These are phyloP conservation scores for Neoniphon sammara DNA, from an alignment of 2,797 vertebrate species.

Conservation along the genomic window DNA sequence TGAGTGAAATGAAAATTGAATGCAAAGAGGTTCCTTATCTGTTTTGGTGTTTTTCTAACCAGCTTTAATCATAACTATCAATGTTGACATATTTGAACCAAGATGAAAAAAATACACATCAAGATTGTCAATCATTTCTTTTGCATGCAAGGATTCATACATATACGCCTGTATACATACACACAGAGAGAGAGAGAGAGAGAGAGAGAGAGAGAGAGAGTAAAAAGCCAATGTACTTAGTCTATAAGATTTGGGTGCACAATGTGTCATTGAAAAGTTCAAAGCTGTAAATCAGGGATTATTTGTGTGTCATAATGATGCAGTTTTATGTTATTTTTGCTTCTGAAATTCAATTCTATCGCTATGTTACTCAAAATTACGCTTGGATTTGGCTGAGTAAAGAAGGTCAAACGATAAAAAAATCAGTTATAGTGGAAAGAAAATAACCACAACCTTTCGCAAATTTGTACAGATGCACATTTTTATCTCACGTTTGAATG, in stretches of 20 bases:
- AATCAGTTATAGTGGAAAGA: conserved; percentile 8
- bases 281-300: neutral
- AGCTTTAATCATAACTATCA: neutral
- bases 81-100: conserved; percentile 8
- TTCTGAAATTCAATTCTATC: neutral
- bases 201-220: neutral
- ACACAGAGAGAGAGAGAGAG: neutral
- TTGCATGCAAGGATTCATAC: neutral
- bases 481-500: conserved; percentile 18
- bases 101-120: conserved; percentile 12
- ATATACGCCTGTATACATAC: neutral
- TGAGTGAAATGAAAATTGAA: neutral
- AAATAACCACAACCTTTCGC: neutral
- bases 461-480: conserved; percentile 18
- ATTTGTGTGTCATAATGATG: neutral
- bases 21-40: neutral
- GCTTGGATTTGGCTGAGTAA: neutral
- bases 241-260: neutral
- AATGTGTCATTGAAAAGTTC: neutral
- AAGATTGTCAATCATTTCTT: neutral
- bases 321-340: neutral
- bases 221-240: neutral
- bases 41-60: conserved; percentile 6
- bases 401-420: conserved; percentile 14
- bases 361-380: neutral